These are phyloP conservation scores for Manduca sexta DNA, from an alignment of 1,140 invertebrate species.

Conservation along the genomic window DNA sequence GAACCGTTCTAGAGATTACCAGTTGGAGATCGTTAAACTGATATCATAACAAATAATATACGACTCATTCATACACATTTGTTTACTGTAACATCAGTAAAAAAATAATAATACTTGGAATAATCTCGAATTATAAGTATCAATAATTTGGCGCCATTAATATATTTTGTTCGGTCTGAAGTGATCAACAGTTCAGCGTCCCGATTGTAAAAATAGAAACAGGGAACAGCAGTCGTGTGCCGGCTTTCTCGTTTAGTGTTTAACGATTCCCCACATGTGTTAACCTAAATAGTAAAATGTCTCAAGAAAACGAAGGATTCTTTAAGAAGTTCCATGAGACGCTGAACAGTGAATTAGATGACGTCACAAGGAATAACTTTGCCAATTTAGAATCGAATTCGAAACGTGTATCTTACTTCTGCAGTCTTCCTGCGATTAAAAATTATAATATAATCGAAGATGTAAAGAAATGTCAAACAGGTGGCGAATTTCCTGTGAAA, in stretches of 20 bases:
- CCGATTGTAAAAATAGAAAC: constrained; percentile 64
- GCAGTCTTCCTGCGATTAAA: constrained; percentile 43
- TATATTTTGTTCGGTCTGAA: constrained; percentile 20
- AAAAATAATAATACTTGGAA: too few species aligned
- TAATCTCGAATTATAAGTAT: too few species aligned
- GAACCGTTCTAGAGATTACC: constrained; percentile 4
- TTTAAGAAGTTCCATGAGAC: constrained; percentile 60
- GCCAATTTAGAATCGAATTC: constrained; percentile 61
- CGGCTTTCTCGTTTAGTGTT: constrained; percentile 46
- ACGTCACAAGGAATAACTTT: constrained; percentile 60
- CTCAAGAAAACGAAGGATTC: constrained; percentile 49
- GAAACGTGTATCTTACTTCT: constrained; percentile 53
- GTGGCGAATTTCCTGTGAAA: constrained; percentile 51
- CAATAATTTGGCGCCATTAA: not conserved
- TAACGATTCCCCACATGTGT: constrained; percentile 9
- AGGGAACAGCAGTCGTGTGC: constrained; percentile 30
- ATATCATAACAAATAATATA: not conserved
- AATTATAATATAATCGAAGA: constrained; percentile 49
- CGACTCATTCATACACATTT: not conserved
- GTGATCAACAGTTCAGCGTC: constrained; percentile 40
- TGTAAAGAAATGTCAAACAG: constrained; percentile 34
- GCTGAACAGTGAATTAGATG: constrained; percentile 49
- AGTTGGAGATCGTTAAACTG: not conserved
- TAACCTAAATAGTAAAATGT: constrained; percentile 33
- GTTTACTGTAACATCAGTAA: not conserved